Evolutionary conservation across 2,113 vertebrate species (phyloP).

Genomic region (Tor tambroides): DNA sequence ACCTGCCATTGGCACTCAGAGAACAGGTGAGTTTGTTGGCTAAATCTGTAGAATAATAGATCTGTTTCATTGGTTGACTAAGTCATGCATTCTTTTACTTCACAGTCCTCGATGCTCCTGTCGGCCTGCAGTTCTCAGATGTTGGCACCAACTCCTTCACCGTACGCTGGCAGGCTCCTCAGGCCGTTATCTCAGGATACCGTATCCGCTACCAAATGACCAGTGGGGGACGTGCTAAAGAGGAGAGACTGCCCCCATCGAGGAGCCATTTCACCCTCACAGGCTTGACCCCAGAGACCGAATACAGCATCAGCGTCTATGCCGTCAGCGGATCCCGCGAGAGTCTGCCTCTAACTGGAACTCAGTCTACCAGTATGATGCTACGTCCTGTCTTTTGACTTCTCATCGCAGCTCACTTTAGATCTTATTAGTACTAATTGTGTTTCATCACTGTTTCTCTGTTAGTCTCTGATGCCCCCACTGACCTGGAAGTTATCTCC

Average conservation of each 20-base stretch:
- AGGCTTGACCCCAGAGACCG: conserved; percentile 84
- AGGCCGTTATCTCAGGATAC: conserved; percentile 85
- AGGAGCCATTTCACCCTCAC: conserved; percentile 92
- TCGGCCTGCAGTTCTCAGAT: conserved; percentile 88
- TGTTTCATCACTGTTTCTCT: background rate
- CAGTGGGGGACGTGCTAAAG: conserved; percentile 78
- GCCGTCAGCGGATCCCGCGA: conserved; percentile 80
- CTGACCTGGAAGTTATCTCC: conserved; percentile 85
- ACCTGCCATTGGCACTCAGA: conserved; percentile 82
- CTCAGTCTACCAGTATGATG: conserved; percentile 87
- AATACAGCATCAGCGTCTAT: conserved; percentile 86
- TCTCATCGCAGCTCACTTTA: background rate
- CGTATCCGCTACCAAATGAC: conserved; percentile 83
- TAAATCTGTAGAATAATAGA: background rate
- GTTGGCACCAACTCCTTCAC: conserved; percentile 90
- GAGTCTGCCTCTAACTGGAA: conserved; percentile 83
- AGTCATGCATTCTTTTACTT: background rate
- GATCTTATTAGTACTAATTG: background rate
- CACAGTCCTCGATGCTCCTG: conserved; percentile 89
- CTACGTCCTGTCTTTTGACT: background rate
- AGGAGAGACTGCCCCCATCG: conserved; percentile 89
- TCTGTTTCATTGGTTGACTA: background rate
- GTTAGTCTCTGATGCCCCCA: conserved; percentile 92
- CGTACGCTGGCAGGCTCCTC: conserved; percentile 90
- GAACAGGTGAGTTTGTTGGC: conserved; percentile 78